Percentiles rank a stretch among this genome's conserved stretches.
These are phyloP conservation scores for Cinclus cinclus DNA, from an alignment of 2,113 vertebrate species.

Conservation along the genomic window DNA sequence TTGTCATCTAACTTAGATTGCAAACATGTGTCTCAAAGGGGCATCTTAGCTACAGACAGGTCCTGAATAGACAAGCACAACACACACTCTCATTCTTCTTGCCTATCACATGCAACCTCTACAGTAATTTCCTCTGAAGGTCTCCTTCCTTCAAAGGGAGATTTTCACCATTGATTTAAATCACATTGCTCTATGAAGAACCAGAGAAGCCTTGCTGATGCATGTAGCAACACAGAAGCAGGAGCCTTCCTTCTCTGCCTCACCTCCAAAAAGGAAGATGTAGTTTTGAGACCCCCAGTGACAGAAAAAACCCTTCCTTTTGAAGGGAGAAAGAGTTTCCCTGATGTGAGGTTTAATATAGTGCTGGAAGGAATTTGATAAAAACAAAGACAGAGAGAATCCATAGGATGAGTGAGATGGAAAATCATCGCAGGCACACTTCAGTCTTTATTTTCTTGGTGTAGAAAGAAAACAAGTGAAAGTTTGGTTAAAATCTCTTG, in stretches of 20 bases:
- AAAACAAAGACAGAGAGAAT: not conserved
- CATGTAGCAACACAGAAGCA: not conserved
- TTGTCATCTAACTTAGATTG: not conserved
- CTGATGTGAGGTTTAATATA: not conserved
- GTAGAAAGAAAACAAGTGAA: slow-evolving; percentile 27
- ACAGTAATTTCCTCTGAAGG: not conserved
- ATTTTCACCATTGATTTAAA: not conserved
- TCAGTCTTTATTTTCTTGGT: not conserved
- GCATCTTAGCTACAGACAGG: not conserved
- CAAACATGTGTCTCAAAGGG: not conserved
- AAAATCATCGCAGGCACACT: not conserved
- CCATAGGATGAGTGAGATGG: not conserved
- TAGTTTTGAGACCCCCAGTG: not conserved
- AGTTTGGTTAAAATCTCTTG: slow-evolving; percentile 49
- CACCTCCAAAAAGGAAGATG: not conserved
- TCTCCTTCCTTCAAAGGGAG: not conserved
- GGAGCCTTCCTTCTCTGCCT: not conserved
- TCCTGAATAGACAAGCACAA: not conserved
- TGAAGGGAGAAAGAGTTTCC: not conserved
- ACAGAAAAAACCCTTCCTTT: not conserved
- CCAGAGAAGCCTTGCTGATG: not conserved
- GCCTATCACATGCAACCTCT: no score
- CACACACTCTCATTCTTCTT: not conserved
- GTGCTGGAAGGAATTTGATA: not conserved
- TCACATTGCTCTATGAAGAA: not conserved